A percentile compares a stretch with the other conserved stretches of the same genome.
These are phyloP conservation scores for Callosobruchus maculatus DNA, from an alignment of 2,888 invertebrate genomes.

Conservation along the genomic window DNA sequence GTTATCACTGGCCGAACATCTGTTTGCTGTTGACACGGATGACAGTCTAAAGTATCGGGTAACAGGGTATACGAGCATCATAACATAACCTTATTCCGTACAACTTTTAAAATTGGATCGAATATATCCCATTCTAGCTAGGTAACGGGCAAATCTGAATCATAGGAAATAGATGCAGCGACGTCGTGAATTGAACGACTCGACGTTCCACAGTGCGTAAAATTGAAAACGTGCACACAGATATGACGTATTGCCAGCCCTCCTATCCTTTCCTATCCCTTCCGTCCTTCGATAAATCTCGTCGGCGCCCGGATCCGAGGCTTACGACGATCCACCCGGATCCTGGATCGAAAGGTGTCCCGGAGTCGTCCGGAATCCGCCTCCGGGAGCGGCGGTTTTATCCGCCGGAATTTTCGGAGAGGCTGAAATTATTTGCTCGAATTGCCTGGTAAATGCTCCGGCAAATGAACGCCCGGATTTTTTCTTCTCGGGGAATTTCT, in stretches of 20 bases:
- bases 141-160: not conserved
- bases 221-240: conserved; percentile 40
- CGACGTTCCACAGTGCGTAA: conserved; percentile 39
- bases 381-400: not conserved
- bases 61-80: too few relatives aligned
- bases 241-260: conserved; percentile 35
- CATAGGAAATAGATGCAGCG: conserved; percentile 32
- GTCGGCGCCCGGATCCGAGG: not conserved
- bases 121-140: not conserved
- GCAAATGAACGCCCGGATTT: not conserved
- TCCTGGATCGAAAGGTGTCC: not conserved
- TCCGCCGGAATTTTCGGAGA: not conserved
- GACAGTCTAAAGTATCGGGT: too few relatives aligned
- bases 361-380: not conserved
- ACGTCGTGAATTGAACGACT: conserved; percentile 26
- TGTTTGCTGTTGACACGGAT: too few relatives aligned
- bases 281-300: conserved; percentile 14
- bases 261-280: too few relatives aligned
- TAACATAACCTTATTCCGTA: too few relatives aligned
- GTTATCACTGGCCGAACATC: too few relatives aligned
- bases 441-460: not conserved
- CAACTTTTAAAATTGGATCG: too few relatives aligned
- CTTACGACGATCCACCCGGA: not conserved
- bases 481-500: not conserved
- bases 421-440: not conserved